A percentile compares a stretch with the other conserved stretches of the same genome.
These are phyloP conservation scores for Germaria angustata DNA, from an alignment of 2,888 invertebrate species.

Conservation along the genomic window DNA sequence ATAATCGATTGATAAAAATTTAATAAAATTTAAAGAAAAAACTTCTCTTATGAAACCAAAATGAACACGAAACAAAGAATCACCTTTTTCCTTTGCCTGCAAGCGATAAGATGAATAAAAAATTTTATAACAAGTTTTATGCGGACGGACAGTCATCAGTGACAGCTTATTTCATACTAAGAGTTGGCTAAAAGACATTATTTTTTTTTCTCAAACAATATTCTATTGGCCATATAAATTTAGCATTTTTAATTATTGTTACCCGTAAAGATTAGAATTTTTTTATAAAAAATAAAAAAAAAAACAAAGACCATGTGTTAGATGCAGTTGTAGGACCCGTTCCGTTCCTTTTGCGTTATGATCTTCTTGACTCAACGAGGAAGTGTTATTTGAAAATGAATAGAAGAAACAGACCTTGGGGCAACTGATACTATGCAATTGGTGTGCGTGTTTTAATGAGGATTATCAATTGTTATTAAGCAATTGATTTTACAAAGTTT, in stretches of 20 bases:
- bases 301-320: not conserved
- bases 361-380: not conserved
- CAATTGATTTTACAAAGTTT: not conserved
- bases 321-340: slow-evolving; percentile 17
- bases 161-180: not conserved
- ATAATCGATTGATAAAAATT: not conserved
- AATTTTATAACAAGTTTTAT: too few relatives aligned
- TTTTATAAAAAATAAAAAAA: slow-evolving; percentile 1
- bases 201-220: too few relatives aligned
- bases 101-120: too few relatives aligned
- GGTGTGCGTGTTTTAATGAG: not conserved
- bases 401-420: not conserved
- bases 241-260: slow-evolving; percentile 3
- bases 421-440: slow-evolving; percentile 11
- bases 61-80: not conserved
- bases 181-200: too few relatives aligned
- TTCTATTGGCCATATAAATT: too few relatives aligned
- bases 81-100: too few relatives aligned
- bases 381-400: not conserved
- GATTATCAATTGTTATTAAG: slow-evolving; percentile 13
- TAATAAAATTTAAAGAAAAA: not conserved
- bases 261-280: not conserved
- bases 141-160: not conserved
- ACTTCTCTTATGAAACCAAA: not conserved
- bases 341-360: not conserved